Conservation (phyloP, 2,113 vertebrate species). For the Proterorhinus semilunaris region DNA sequence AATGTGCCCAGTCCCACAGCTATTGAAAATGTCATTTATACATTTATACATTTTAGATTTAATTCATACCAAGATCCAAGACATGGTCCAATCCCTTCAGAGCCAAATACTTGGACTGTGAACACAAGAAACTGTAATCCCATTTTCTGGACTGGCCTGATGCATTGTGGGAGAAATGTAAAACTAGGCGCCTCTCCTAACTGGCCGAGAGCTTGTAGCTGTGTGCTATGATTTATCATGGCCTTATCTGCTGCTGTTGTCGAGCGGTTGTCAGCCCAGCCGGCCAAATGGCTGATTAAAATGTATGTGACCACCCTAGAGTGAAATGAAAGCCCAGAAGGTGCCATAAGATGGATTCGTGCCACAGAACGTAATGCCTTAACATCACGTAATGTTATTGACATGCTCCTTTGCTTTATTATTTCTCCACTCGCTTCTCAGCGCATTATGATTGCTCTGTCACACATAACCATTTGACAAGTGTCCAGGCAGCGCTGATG, state of each 20-base stretch:
- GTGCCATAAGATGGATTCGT: slow-evolving; percentile 67
- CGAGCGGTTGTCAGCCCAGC: slow-evolving; percentile 64
- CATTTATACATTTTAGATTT: neutral
- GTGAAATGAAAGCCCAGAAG: slow-evolving; percentile 67
- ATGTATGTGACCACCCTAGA: slow-evolving; percentile 72
- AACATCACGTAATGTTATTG: slow-evolving; percentile 71
- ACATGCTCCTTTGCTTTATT: slow-evolving; percentile 67
- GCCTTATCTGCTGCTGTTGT: slow-evolving; percentile 69
- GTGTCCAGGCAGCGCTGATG: slow-evolving; percentile 35
- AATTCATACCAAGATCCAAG: slow-evolving; percentile 15
- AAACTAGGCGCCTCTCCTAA: slow-evolving; percentile 56
- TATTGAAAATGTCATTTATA: neutral
- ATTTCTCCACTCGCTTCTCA: slow-evolving; percentile 43
- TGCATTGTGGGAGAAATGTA: slow-evolving; percentile 34
- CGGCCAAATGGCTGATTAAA: slow-evolving; percentile 73
- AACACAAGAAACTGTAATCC: slow-evolving; percentile 49
- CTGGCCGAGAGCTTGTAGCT: slow-evolving; percentile 46
- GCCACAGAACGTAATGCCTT: slow-evolving; percentile 49
- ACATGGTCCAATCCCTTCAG: slow-evolving; percentile 16
- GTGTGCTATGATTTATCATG: slow-evolving; percentile 63
- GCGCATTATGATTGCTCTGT: slow-evolving; percentile 47
- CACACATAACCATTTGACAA: slow-evolving; percentile 46
- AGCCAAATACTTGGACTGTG: slow-evolving; percentile 32
- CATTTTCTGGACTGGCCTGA: slow-evolving; percentile 38
- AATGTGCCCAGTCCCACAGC: neutral